Evolutionary conservation across 2,888 invertebrate species (phyloP), one percentile per base, ranked within the genome.

Genomic region (Allacma fusca): DNA sequence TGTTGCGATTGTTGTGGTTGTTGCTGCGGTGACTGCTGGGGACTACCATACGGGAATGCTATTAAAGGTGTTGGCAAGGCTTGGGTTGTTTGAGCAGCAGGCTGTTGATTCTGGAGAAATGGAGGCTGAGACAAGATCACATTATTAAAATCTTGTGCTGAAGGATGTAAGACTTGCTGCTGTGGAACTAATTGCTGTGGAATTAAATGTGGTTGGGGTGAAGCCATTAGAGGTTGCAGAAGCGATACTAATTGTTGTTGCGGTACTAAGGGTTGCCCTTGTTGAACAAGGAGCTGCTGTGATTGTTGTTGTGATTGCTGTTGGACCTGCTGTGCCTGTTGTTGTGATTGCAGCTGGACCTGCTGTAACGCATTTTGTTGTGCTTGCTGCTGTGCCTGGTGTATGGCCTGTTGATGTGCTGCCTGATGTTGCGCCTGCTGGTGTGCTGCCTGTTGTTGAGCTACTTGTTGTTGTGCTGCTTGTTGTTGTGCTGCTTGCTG

Each of bases 351-450:
- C 2, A 2, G 50, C 19, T 50, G 16, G 50, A 81, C 83, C 50
- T 68, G 73, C 28, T 75, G 83, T 9, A 7, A 9, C 4, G 50
- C 50, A 77, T 76, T 50, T 50, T 65, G 70, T 21, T 40, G 69
- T 7, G 79, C 34, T 80, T 78, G 71, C 80, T 85, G 84, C 81
- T 85, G 84, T 79, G 5, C 34, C 80, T 78, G 71, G 80, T 85
- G 84, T 81, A 85, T 81, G 40, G 84, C 86, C 80, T 75, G 83
- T 79, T 77, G 79, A 78, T 67, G 84, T 62, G 84, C 83, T 24
- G 76, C 64, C 21, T 85, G 85, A 9, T 85, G 86, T 1, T 85
- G 84, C 28, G 5, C 83, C 59, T 86, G 86, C 29, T 85, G 83
- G 43, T 86, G 81, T 34, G 84, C 86, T 40, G 40, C 40, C 13